Percentiles rank a stretch among this genome's conserved stretches.
phyloP scores from a whole-genome alignment of 2,888 invertebrate genomes.

The Argynnis bischoffii region DNA sequence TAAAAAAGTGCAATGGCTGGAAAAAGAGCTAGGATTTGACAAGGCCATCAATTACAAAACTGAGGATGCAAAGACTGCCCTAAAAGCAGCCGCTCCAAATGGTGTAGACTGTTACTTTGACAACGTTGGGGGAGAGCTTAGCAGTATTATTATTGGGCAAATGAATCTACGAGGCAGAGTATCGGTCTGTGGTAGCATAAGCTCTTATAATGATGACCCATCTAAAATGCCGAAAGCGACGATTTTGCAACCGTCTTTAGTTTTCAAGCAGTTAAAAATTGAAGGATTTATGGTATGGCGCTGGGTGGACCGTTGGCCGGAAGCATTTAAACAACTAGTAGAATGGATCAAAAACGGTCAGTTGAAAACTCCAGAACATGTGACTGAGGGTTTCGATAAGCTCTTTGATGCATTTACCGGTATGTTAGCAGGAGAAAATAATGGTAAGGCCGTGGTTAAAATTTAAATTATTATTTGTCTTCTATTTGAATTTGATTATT shows the following conservation, averaged over 20 bases:
- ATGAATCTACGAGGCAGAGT: slow-evolving; percentile 74
- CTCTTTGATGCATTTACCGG: slow-evolving; percentile 85
- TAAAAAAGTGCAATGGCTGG: slow-evolving; percentile 85
- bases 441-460: slow-evolving; percentile 86
- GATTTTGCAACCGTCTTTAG: slow-evolving; percentile 79
- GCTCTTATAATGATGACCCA: slow-evolving; percentile 58
- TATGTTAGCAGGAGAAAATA: slow-evolving; percentile 84
- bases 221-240: slow-evolving; percentile 54
- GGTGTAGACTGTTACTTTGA: slow-evolving; percentile 89
- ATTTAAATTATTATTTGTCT: slow-evolving; percentile 55
- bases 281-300: slow-evolving; percentile 83
- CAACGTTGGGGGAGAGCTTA: slow-evolving; percentile 86
- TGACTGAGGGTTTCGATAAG: slow-evolving; percentile 87
- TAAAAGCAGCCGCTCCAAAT: slow-evolving; percentile 84
- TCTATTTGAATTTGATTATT: not conserved
- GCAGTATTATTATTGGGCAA: slow-evolving; percentile 77
- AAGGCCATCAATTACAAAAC: slow-evolving; percentile 87
- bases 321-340: slow-evolving; percentile 81
- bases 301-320: slow-evolving; percentile 80
- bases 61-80: slow-evolving; percentile 68
- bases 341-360: slow-evolving; percentile 86
- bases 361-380: slow-evolving; percentile 84
- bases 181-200: slow-evolving; percentile 60
- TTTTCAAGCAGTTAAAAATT: slow-evolving; percentile 82
- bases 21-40: slow-evolving; percentile 84